phyloP scores from a whole-genome alignment of 2,113 vertebrate species.

The Pelecanoides urinatrix region DNA sequence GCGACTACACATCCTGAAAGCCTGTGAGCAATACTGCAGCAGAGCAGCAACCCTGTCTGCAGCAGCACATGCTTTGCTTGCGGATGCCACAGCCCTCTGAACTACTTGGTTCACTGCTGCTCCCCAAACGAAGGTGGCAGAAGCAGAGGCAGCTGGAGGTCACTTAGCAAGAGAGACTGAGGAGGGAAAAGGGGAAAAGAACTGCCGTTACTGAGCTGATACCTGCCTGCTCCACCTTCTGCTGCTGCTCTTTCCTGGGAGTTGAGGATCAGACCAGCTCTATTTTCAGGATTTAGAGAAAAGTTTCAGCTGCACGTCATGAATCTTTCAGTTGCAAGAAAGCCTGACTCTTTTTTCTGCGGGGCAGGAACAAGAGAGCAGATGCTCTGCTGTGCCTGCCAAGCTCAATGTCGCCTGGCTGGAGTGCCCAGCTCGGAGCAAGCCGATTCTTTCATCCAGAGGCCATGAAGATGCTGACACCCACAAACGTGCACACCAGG shows the following conservation, averaged over 20 bases:
- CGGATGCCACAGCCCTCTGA: background rate
- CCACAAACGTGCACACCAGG: background rate
- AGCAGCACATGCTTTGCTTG: background rate
- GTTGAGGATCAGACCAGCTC: background rate
- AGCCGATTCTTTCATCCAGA: background rate
- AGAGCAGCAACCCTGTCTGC: background rate
- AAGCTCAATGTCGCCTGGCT: background rate
- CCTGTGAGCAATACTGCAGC: background rate
- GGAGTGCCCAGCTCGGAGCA: background rate
- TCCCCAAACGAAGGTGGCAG: accelerated
- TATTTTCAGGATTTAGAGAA: conserved; percentile 21
- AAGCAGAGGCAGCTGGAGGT: background rate
- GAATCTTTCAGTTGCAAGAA: background rate
- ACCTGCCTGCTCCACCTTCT: background rate
- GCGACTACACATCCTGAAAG: background rate
- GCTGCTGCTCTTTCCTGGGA: background rate
- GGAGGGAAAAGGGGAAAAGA: background rate
- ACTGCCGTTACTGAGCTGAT: background rate
- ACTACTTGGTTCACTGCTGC: background rate
- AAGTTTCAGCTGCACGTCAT: background rate
- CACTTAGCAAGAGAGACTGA: background rate
- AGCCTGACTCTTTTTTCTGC: background rate
- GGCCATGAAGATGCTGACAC: conserved; percentile 25
- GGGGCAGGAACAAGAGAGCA: background rate
- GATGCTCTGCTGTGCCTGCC: background rate